A percentile compares a stretch with the other conserved stretches of the same genome.
These are phyloP conservation scores for Nomada ferruginata DNA, from an alignment of 2,888 invertebrate genomes.

Conservation along the genomic window DNA sequence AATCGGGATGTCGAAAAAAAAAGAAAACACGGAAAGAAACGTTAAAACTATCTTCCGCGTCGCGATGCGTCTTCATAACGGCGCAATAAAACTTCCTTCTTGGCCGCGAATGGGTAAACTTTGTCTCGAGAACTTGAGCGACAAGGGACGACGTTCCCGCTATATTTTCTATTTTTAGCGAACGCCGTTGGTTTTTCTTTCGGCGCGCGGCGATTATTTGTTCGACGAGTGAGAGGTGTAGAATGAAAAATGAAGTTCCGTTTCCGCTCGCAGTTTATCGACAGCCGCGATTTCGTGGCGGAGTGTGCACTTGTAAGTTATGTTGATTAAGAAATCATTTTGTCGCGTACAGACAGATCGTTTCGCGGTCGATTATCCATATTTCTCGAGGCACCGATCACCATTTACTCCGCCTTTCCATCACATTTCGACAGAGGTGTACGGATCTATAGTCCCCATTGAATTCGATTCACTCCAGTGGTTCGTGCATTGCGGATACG, in stretches of 20 bases:
- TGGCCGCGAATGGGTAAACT: conserved; percentile 77
- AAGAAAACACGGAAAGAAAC: conserved; percentile 44
- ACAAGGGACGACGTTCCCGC: neutral
- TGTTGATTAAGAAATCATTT: neutral
- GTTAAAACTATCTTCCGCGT: conserved; percentile 67
- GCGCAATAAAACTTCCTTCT: conserved; percentile 76
- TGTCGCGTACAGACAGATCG: conserved; percentile 26
- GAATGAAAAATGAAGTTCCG: neutral
- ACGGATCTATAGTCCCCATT: conserved; percentile 58
- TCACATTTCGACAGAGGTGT: conserved; percentile 57
- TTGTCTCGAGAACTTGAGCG: conserved; percentile 61
- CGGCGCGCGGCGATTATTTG: neutral
- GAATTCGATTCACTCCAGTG: conserved; percentile 65
- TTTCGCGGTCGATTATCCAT: conserved; percentile 49
- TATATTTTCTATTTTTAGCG: conserved; percentile 11
- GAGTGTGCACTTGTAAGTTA: no score
- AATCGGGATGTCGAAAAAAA: conserved; percentile 32
- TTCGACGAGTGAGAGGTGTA: neutral
- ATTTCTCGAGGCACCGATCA: conserved; percentile 42
- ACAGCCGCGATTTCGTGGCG: neutral
- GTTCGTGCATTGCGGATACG: conserved; percentile 58
- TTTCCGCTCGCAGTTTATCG: neutral
- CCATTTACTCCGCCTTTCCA: conserved; percentile 46
- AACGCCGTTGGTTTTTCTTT: neutral
- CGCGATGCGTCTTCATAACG: conserved; percentile 73